Base-by-base conservation (phyloP, 2,797 vertebrate genomes). In the Gallinago solitaria region DNA sequence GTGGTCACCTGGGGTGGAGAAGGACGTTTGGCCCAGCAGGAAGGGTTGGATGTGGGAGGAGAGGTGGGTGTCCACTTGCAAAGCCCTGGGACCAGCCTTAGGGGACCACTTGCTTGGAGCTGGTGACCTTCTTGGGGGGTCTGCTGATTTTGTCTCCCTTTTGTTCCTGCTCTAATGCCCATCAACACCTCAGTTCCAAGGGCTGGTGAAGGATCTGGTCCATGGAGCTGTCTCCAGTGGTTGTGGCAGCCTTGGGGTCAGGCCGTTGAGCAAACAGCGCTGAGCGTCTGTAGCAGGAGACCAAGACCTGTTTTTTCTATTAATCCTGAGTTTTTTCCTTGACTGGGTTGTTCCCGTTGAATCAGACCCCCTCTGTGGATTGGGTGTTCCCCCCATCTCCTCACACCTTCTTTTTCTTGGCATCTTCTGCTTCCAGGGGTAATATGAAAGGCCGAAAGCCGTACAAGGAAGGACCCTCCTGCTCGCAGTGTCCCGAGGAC, bases 361-460 rank as follows among this genome's bases (percentile, higher is more conserved):
- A 71, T 39, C 74, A 68, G 74, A 51, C 4, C 11, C 59, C 24
- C 16, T 83, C 71, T 78, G 16, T 10, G 60, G 64, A 51, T 21
- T 53, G 77, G 48, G 57, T 20, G 43, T 64, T 93, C n/a, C 20
- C n/a, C 50, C 50, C 32, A 4, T 51, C 54, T 65, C 33, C 43
- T 95, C 77, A 85, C 0, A 0, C 45, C 21, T 75, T 25, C 69
- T 92, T 68, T 35, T 51, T 84, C 78, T 93, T 70, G 79, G 35
- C 6, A 2, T 82, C 57, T 92, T 93, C 78, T 93, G 8, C 89
- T 85, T 93, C 64, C 92, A 98, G 98, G 81, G 98, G 98, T 9
- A 98, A 98, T 4, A 41, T 97, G 91, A 96, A 86, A n/a, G 96
- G 97, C 32, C 81, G 64, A 7, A 96, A 94, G 59, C 98, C 98